Percentiles rank a stretch among this genome's conserved stretches.
Evolutionary conservation across 2,888 invertebrate species (phyloP).

Genomic region (Zelleria hepariella): DNA sequence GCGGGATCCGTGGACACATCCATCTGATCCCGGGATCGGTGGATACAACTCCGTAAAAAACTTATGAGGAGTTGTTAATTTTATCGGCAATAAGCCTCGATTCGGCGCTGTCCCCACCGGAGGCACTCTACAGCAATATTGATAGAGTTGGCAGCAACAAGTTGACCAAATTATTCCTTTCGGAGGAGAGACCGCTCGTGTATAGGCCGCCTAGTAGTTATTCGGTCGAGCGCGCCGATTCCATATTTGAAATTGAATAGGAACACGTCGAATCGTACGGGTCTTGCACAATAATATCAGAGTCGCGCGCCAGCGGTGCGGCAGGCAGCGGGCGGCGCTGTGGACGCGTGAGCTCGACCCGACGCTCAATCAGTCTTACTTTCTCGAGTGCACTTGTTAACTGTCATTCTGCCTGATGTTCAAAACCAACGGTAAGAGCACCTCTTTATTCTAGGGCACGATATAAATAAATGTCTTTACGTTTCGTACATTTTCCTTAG

Average conservation of each 20-base stretch:
- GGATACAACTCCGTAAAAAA: no score
- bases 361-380: background rate
- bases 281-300: constrained; percentile 60
- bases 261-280: constrained; percentile 36
- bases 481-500: no score
- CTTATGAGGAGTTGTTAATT: no score
- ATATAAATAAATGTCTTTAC: no score
- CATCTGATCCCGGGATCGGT: no score
- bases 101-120: no score
- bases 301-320: constrained; percentile 16
- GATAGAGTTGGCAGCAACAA: background rate
- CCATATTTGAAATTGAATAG: constrained; percentile 70
- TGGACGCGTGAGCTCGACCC: background rate
- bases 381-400: background rate
- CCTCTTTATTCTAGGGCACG: background rate
- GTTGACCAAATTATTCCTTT: background rate
- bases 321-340: background rate
- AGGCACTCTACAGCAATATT: no score
- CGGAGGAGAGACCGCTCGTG: background rate
- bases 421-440: background rate
- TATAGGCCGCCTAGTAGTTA: background rate
- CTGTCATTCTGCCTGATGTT: background rate
- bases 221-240: constrained; percentile 41
- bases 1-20: no score
- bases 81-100: no score